Percentiles rank a stretch among this genome's conserved stretches.
Evolutionary conservation across 2,797 vertebrate genomes (phyloP).

Genomic region (Delichon dasypus): DNA sequence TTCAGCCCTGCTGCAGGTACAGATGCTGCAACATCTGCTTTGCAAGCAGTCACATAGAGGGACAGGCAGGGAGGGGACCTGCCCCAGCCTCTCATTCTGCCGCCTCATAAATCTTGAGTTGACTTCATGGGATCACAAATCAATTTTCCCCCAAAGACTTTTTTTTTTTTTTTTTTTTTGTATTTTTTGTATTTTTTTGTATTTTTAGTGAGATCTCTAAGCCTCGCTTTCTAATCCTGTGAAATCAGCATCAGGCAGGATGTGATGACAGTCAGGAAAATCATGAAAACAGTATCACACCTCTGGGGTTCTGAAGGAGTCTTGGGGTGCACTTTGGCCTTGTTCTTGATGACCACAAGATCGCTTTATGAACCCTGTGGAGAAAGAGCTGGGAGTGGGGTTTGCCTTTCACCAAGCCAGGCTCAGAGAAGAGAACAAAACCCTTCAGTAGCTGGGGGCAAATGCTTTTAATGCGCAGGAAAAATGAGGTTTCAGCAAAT

Average conservation of each 20-base stretch:
- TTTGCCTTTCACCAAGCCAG: neutral
- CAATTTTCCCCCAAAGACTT: neutral
- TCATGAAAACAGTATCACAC: neutral
- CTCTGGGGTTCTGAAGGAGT: neutral
- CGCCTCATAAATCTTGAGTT: neutral
- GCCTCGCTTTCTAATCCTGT: accelerated
- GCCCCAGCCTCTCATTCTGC: neutral
- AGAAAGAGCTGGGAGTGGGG: neutral
- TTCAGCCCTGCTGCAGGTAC: neutral
- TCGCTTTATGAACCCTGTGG: neutral
- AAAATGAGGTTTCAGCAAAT: neutral
- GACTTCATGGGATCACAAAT: neutral
- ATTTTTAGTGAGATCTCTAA: neutral
- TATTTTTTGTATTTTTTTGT: too few relatives aligned
- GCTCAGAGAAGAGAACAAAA: neutral
- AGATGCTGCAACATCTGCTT: neutral
- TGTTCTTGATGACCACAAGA: neutral
- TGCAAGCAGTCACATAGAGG: neutral
- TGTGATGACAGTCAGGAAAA: neutral
- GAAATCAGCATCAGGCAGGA: neutral
- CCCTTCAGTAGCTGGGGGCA: neutral
- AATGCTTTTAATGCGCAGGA: neutral
- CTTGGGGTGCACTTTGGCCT: neutral
- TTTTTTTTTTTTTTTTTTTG: neutral
- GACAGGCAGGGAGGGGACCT: neutral